Conservation (phyloP, 2,797 vertebrate species). For the Mastacembelus armatus region DNA sequence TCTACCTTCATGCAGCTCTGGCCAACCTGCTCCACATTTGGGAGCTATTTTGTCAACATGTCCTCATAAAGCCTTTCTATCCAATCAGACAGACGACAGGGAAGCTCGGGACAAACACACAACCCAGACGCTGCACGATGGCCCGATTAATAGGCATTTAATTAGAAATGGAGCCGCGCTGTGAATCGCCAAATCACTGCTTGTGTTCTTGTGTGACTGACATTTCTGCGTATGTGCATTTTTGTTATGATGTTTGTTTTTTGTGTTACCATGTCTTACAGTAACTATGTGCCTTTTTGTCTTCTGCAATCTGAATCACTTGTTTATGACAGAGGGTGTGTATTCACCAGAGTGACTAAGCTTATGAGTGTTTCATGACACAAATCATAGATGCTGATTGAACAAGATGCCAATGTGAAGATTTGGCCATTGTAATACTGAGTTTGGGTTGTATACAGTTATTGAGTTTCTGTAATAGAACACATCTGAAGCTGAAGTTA, state of each 20-base stretch:
- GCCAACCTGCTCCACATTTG: not conserved
- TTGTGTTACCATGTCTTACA: slow-evolving; percentile 21
- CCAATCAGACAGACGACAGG: slow-evolving; percentile 1
- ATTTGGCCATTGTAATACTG: not conserved
- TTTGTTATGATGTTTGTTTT: slow-evolving; percentile 14
- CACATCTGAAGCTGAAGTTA: not conserved
- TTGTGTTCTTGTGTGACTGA: not conserved
- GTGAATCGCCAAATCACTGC: not conserved
- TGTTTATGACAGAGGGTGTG: slow-evolving; percentile 24
- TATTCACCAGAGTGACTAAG: slow-evolving; percentile 27
- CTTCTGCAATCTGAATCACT: slow-evolving; percentile 43
- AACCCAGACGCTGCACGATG: slow-evolving; percentile 8
- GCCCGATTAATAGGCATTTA: slow-evolving; percentile 12
- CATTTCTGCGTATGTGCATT: not conserved
- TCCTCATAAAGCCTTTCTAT: slow-evolving; percentile 22
- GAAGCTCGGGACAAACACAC: not conserved
- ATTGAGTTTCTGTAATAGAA: not conserved
- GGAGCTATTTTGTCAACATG: slow-evolving; percentile 30
- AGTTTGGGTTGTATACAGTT: not conserved
- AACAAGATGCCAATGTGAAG: not conserved
- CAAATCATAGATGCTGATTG: not conserved
- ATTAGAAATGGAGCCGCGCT: slow-evolving; percentile 21
- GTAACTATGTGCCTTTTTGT: slow-evolving; percentile 36
- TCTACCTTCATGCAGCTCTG: slow-evolving; percentile 4
- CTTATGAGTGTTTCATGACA: slow-evolving; percentile 4